Conservation (phyloP, 2,113 vertebrate species). For the Gorilla gorilla region DNA sequence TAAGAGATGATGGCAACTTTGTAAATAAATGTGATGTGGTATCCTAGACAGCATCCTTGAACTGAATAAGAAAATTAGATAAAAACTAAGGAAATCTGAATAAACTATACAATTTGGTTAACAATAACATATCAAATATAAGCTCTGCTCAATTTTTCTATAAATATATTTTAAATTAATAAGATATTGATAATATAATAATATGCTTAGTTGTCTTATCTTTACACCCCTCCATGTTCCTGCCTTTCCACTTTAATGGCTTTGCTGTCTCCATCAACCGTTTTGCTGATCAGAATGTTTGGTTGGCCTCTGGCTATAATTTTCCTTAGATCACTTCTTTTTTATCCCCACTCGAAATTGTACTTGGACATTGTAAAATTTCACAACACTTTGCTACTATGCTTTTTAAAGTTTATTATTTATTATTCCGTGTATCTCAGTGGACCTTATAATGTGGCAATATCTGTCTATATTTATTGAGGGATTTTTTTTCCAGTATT, state of each 20-base stretch:
- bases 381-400: background rate
- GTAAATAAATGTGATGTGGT: background rate
- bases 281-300: background rate
- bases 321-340: background rate
- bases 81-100: background rate
- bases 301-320: background rate
- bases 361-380: background rate
- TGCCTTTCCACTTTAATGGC: background rate
- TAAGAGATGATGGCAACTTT: background rate
- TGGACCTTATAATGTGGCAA: background rate
- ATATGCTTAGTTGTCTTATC: background rate
- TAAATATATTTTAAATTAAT: no score
- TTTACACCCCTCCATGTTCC: background rate
- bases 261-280: background rate
- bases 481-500: background rate
- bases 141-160: no score
- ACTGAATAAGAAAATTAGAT: background rate
- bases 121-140: background rate
- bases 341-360: background rate
- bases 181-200: background rate
- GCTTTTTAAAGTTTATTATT: background rate
- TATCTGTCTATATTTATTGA: background rate
- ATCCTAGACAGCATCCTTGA: background rate
- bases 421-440: background rate
- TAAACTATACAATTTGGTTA: background rate